Evolutionary conservation across 2,888 invertebrate genomes (phyloP).

Genomic region (Keiferia lycopersicella): DNA sequence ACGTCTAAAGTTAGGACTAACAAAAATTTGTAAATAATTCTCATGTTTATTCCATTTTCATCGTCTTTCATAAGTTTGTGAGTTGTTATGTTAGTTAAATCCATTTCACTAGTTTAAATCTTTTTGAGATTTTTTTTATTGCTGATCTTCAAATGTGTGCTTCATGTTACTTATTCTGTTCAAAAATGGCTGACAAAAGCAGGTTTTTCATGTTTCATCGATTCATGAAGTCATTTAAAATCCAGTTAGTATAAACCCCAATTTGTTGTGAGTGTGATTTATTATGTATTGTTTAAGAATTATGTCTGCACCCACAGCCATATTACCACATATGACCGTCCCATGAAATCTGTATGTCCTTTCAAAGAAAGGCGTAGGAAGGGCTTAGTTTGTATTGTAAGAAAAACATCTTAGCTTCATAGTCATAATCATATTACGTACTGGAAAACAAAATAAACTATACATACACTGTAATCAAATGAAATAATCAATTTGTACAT

Average conservation of each 20-base stretch:
- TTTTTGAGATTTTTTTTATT: neutral
- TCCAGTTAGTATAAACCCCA: neutral
- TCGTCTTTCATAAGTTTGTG: slow-evolving; percentile 12
- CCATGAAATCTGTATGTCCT: neutral
- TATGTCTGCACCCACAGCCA: neutral
- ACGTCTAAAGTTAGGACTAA: slow-evolving; percentile 43
- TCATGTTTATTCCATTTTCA: slow-evolving; percentile 40
- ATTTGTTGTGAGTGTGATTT: slow-evolving; percentile 3
- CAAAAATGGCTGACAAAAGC: neutral
- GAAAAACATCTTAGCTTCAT: neutral
- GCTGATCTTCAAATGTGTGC: neutral
- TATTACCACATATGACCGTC: slow-evolving; percentile 4
- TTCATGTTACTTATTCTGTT: neutral
- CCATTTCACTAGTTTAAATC: neutral
- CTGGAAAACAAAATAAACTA: no score
- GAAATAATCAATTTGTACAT: neutral
- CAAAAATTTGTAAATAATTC: slow-evolving; percentile 49
- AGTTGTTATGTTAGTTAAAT: slow-evolving; percentile 8
- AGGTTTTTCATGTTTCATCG: no score
- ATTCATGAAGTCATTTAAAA: no score
- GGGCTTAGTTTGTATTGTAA: neutral
- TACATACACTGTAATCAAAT: neutral
- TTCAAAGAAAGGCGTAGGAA: neutral
- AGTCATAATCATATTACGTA: no score
- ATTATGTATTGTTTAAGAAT: neutral